Evolutionary conservation across 2,888 invertebrate genomes (phyloP).

Genomic region (Agrochola lota): DNA sequence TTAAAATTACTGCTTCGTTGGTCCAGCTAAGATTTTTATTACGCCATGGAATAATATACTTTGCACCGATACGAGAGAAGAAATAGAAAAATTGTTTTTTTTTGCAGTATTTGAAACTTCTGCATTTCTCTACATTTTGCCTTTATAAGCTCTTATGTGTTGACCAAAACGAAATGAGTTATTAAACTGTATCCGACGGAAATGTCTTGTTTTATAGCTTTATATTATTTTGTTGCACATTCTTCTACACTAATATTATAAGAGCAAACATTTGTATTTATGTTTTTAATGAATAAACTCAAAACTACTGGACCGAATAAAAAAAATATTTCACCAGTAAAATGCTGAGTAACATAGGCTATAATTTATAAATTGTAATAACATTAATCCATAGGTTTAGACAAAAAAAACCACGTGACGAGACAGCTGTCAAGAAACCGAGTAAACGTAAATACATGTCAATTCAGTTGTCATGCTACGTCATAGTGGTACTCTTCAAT

Average conservation of each 20-base stretch:
- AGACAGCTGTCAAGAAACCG: too few relatives aligned
- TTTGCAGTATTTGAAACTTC: not conserved
- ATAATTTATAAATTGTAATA: too few relatives aligned
- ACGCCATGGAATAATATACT: not conserved
- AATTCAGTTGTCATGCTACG: not conserved
- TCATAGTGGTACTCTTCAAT: too few relatives aligned
- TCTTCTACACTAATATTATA: not conserved
- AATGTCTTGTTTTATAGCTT: constrained; percentile 11
- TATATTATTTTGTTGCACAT: not conserved
- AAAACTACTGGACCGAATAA: too few relatives aligned
- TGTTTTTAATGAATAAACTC: too few relatives aligned
- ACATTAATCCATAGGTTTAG: too few relatives aligned
- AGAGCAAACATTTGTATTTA: too few relatives aligned
- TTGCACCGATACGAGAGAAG: too few relatives aligned
- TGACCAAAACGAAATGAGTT: not conserved
- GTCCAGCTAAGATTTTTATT: not conserved
- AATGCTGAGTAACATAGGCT: too few relatives aligned
- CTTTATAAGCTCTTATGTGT: not conserved
- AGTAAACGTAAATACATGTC: too few relatives aligned
- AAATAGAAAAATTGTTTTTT: not conserved
- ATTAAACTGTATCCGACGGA: constrained; percentile 12
- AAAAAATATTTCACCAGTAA: too few relatives aligned
- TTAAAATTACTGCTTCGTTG: not conserved
- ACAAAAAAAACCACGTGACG: too few relatives aligned
- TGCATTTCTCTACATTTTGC: not conserved